Conservation (phyloP, 1,140 invertebrate genomes). For the Diploscapter pachys region DNA sequence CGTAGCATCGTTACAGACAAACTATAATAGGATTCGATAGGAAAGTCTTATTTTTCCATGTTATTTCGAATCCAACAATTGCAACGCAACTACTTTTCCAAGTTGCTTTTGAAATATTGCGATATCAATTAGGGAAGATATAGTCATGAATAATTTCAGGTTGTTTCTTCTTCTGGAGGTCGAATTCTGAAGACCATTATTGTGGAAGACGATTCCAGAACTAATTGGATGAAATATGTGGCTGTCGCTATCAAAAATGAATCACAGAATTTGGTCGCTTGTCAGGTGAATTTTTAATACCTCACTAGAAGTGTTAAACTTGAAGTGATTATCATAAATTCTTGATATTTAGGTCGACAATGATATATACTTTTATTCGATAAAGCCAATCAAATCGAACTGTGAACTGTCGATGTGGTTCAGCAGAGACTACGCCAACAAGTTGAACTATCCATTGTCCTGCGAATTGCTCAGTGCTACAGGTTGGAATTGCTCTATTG, state of each 20-base stretch:
- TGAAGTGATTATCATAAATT: no score
- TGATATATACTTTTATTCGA: conserved; percentile 93
- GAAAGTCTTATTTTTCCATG: no score
- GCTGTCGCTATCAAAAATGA: conserved; percentile 84
- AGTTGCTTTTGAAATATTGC: no score
- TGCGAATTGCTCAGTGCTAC: conserved; percentile 37
- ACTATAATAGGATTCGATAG: no score
- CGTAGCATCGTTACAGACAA: no score
- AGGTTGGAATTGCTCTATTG: no score
- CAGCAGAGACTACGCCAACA: conserved; percentile 89
- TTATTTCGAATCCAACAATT: no score
- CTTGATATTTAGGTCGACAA: conserved; percentile 62
- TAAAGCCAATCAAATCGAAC: conserved; percentile 86
- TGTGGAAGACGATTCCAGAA: conserved; percentile 84
- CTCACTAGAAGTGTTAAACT: no score
- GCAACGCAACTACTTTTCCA: no score
- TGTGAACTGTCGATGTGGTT: conserved; percentile 97
- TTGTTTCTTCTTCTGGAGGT: conserved; percentile 43
- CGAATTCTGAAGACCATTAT: conserved; percentile 68
- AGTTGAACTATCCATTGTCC: conserved; percentile 85
- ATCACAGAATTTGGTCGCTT: conserved; percentile 93
- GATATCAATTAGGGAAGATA: no score
- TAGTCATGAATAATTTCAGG: no score
- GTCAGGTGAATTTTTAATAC: conserved; percentile 70
- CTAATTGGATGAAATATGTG: conserved; percentile 98